Evolutionary conservation across 2,113 vertebrate genomes (phyloP), one percentile per base, ranked within the genome.

Genomic region (Cottus gobio): DNA sequence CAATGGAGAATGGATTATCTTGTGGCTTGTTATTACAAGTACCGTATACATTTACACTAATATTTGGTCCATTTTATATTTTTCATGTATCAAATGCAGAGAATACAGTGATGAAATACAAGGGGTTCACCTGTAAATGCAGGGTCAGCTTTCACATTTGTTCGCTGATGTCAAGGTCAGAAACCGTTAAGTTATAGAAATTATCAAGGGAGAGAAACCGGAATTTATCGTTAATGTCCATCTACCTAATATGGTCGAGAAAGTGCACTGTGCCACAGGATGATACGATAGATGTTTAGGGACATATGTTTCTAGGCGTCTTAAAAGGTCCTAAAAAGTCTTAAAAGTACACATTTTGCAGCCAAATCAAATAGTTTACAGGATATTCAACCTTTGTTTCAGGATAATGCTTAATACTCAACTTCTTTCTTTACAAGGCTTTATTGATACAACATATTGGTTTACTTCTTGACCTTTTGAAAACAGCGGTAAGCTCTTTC

Each of bases 1-100:
- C 42, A 70, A 7, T 64, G 75, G 80, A 65, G 61, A 85, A 54
- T 58, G 31, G 34, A 85, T 85, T 81, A 76, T 76, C 70, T 65
- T 9, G 68, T 71, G 71, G 64, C 79, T 64, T 77, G 42, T 70
- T 52, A 61, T 65, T 52, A 48, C 22, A 46, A 26, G 44, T 22
- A 37, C 28, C 64, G 52, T 24, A 85, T 37, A 63, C 22, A 37
- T 20, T 31, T 4, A 78, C 56, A 71, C 60, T 70, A 31, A 68
- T 65, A 72, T 71, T 34, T 44, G 36, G 34, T 54, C 13, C 7
- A 46, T 31, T 22, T 34, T 24, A 66, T 62, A 52, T 24, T 61
- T 62, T 50, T 37, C 3, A 64, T 63, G 48, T 57, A 42, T 63
- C 37, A 30, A 7, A 48, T 10, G 52, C 4, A 4, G 30, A 56